A percentile compares a stretch with the other conserved stretches of the same genome.
Conservation (phyloP, 2,113 vertebrate species). For the Chloebia gouldiae region DNA sequence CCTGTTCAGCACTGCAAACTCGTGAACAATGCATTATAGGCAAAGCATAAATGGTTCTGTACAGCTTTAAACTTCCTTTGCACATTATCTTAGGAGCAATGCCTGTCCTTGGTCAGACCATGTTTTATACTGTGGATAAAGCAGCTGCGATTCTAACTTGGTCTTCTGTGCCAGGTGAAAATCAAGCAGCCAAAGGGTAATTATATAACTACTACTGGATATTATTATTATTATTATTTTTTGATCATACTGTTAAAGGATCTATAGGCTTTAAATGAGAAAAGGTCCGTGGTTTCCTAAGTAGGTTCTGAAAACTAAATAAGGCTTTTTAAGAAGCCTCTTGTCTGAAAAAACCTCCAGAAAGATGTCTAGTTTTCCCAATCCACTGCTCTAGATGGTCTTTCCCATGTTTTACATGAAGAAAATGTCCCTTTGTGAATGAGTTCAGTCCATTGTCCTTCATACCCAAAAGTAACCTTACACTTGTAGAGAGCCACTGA, state of each 20-base stretch:
- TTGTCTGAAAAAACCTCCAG: background rate
- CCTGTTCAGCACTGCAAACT: background rate
- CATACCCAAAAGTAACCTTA: background rate
- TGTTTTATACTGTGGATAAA: background rate
- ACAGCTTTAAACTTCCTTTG: background rate
- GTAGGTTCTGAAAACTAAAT: background rate
- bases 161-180: background rate
- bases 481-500: background rate
- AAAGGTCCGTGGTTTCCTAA: background rate
- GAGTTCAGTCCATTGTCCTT: constrained; percentile 16
- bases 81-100: background rate
- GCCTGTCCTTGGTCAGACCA: background rate
- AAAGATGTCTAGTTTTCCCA: background rate
- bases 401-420: constrained; percentile 12
- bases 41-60: background rate
- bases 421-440: constrained; percentile 42
- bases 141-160: background rate
- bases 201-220: background rate
- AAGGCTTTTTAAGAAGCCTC: background rate
- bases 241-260: background rate
- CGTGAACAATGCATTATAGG: accelerated
- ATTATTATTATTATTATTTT: background rate
- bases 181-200: background rate
- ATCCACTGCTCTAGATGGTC: background rate
- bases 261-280: background rate